phyloP scores from a whole-genome alignment of 2,797 vertebrate species.

The Acanthurus leucopareius region DNA sequence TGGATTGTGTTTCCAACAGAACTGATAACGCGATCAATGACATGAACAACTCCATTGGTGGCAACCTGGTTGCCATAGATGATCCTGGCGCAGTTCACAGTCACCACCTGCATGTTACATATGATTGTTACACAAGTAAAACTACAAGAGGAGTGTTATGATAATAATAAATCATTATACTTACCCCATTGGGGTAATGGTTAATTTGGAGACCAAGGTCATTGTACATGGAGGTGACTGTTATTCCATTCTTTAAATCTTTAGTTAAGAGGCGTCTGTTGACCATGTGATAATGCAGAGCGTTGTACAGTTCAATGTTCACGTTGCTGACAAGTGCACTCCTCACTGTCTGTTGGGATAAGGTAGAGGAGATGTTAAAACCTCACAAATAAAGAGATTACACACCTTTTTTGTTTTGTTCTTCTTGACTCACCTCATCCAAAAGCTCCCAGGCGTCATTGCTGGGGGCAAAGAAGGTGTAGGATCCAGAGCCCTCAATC shows the following conservation, averaged over 20 bases:
- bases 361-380: constrained; percentile 16
- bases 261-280: constrained; percentile 95
- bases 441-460: constrained; percentile 95
- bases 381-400: not conserved
- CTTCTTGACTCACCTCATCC: constrained; percentile 85
- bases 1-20: constrained; percentile 90
- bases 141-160: not conserved
- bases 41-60: constrained; percentile 98
- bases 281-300: constrained; percentile 96
- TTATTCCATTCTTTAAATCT: constrained; percentile 94
- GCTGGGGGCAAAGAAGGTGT: constrained; percentile 96
- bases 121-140: constrained; percentile 1
- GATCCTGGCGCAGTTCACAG: constrained; percentile 96
- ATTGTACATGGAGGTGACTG: constrained; percentile 93
- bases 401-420: constrained; percentile 5
- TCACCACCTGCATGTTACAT: constrained; percentile 89
- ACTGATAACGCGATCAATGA: constrained; percentile 94
- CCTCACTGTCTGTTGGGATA: constrained; percentile 84
- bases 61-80: constrained; percentile 97
- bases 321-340: constrained; percentile 93
- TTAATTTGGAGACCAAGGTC: constrained; percentile 92
- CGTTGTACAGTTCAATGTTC: constrained; percentile 96
- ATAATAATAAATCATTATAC: constrained; percentile 55
- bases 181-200: constrained; percentile 96
- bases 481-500: constrained; percentile 95